Evolutionary conservation across 2,888 invertebrate genomes (phyloP), one percentile per base, ranked within the genome.

Genomic region (Micoletzkya japonica): DNA sequence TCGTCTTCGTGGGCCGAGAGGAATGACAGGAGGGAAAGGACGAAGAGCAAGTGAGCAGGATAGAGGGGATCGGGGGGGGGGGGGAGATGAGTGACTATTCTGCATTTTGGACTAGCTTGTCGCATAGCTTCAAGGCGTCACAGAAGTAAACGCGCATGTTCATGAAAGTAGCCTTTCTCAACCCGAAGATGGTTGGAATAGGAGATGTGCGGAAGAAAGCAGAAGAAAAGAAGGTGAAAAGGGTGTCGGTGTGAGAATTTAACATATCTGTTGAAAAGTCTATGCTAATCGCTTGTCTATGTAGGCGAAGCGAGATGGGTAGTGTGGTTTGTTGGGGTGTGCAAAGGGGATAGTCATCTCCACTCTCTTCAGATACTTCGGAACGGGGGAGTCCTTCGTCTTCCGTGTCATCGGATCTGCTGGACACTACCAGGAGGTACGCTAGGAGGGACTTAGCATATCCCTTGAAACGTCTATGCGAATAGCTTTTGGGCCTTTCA

Each of bases 301-400:
- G 67, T 30, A 56, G 17, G 50, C 26, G 7, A 30, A 32, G 26
- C n/a, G 17, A n/a, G 26, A 24, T 14, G 58, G 4, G 28, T 28
- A 7, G 37, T 10, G 57, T 58, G 30, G 14, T n/a, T n/a, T n/a
- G 32, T 30, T 67, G 7, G 14, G 6, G 14, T 17, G 20, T 60
- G 14, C 26, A 37, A n/a, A 39, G 39, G 37, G 24, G 17, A 44
- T 44, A 10, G 44, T 44, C 20, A 14, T 52, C 52, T n/a, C 6
- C n/a, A 6, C 26, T 57, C 4, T 57, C 58, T 75, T 34, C 57
- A 79, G 76, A 57, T 79, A 78, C 66, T 78, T 78, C 72, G 80
- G 78, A 39, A 78, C 78, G 17, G 84, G 84, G 7, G 84, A 84
- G 71, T 82, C 81, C 6, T 84, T 80, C 69, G 84, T 84, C 50